Base-by-base conservation (phyloP, 2,888 invertebrate species). In the Andrena bucephala region DNA sequence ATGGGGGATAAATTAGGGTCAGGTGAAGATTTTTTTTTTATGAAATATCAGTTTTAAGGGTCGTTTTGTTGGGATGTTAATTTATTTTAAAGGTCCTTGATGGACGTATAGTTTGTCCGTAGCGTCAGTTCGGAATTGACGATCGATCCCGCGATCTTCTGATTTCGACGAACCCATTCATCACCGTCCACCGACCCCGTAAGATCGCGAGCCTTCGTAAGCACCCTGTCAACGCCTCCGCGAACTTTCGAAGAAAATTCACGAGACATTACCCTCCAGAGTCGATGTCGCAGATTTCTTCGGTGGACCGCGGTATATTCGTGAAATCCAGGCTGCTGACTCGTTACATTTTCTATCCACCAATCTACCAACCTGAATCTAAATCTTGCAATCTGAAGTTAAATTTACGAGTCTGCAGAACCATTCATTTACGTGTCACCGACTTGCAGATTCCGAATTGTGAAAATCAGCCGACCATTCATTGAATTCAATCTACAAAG, bases 181-280 rank as follows among this genome's bases (percentile, higher is more conserved):
- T 75, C 69, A 36, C 20, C 33, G 48, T 52, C 36, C 6, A 20
- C 7, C n/a, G 48, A n/a, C 50, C 62, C 52, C 62, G 29, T 36
- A 52, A 50, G 71, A 20, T 52, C 29, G 3, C 24, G 24, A 4
- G 13, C 6, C 68, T 60, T 36, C 50, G 60, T 36, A 36, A 68
- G 50, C 75, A 13, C 3, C 6, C 60, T 67, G 60, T 77, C 77
- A 42, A 13, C 52, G 67, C 10, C 24, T 60, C 24, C 13, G 5
- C 20, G 24, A 62, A 62, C 31, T 48, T 31, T 13, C 67, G 59
- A n/a, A n/a, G 77, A 59, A 76, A 76, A 62, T 52, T 77, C 60
- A 67, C 42, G 66, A 63, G 54, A 31, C 42, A 60, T 42, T 59
- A 6, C 36, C 36, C 50, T 20, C 7, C 13, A 13, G 62, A 8